Evolutionary conservation across 2,888 invertebrate species (phyloP).

Genomic region (Nineta flava): DNA sequence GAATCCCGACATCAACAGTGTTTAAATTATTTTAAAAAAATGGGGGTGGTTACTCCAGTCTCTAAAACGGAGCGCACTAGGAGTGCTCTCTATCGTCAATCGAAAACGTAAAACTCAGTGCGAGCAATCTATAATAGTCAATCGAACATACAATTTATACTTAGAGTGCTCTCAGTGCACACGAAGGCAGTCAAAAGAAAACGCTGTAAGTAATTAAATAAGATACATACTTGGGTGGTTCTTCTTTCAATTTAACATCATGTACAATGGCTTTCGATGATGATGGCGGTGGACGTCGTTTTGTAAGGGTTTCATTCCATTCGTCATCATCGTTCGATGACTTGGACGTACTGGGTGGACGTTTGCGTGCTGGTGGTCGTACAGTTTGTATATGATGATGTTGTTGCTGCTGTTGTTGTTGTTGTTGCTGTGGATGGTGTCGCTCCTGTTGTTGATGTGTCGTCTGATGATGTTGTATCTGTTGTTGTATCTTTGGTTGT

Average conservation of each 20-base stretch:
- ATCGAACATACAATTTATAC: no score
- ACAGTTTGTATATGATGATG: slow-evolving; percentile 8
- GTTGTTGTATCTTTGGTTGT: slow-evolving; percentile 20
- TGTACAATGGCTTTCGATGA: slow-evolving; percentile 5
- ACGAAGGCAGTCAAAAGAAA: no score
- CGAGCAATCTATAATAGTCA: no score
- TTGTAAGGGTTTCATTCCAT: slow-evolving; percentile 28
- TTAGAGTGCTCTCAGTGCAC: no score
- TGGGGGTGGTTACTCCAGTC: no score
- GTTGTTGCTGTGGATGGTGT: slow-evolving; percentile 21
- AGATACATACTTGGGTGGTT: slow-evolving; percentile 4
- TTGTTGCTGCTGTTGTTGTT: slow-evolving; percentile 3
- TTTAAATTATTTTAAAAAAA: no score
- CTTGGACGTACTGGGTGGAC: slow-evolving; percentile 21
- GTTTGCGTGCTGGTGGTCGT: slow-evolving; percentile 18
- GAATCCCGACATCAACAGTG: no score
- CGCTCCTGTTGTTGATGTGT: no score
- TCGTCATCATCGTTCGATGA: slow-evolving; percentile 25
- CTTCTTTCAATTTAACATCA: slow-evolving; percentile 11
- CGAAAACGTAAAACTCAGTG: no score
- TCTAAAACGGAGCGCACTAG: no score
- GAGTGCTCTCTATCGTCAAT: no score
- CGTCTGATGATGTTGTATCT: slow-evolving; percentile 2
- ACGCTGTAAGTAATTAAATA: not conserved
- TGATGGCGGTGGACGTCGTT: slow-evolving; percentile 16